phyloP scores from a whole-genome alignment of 1,140 invertebrate genomes.

The Anthonomus grandis region DNA sequence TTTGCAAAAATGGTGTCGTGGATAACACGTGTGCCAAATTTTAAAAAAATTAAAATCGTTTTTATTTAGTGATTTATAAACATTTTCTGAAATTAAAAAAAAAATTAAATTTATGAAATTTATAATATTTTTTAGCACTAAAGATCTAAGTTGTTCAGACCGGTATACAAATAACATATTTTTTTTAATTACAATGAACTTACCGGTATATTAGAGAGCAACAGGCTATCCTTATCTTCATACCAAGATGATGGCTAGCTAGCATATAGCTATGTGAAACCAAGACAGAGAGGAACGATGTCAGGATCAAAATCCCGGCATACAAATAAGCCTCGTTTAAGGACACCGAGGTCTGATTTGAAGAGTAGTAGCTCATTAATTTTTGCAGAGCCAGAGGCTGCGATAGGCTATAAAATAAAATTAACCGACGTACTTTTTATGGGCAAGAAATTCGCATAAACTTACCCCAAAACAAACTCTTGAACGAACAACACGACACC shows the following conservation, averaged over 20 bases:
- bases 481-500: conserved; percentile 53
- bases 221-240: conserved; percentile 73
- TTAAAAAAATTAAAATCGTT: no score
- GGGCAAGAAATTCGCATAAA: not conserved
- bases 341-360: conserved; percentile 41
- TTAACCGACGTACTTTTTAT: not conserved
- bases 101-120: no score
- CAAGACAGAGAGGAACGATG: conserved; percentile 61
- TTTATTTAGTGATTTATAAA: no score
- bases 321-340: conserved; percentile 62
- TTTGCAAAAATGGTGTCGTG: no score
- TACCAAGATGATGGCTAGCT: conserved; percentile 61
- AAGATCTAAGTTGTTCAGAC: no score
- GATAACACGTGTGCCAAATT: no score
- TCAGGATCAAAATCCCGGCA: conserved; percentile 67
- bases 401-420: conserved; percentile 32
- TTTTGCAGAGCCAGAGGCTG: conserved; percentile 39
- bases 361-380: conserved; percentile 58
- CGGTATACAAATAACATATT: no score
- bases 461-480: conserved; percentile 54
- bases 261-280: conserved; percentile 79
- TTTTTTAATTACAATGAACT: no score
- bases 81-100: no score
- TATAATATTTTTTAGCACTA: no score
- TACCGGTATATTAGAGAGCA: conserved; percentile 73